Evolutionary conservation across 2,888 invertebrate species (phyloP), one percentile per base, ranked within the genome.

Genomic region (Drosophila aldrichi): DNA sequence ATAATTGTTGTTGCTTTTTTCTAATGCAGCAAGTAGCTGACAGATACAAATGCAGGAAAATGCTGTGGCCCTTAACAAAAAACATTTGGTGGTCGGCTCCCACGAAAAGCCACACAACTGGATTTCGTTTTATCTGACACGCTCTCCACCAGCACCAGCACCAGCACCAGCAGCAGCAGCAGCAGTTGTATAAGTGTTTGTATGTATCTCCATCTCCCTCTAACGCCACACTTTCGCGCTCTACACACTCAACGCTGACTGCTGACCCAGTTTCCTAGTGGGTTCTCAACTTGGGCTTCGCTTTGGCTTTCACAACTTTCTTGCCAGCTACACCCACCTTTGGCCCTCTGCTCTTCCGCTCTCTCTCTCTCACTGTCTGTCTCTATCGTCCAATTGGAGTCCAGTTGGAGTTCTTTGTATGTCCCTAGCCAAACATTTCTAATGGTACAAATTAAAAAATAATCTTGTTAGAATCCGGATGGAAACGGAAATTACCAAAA

Each of bases 261-360:
- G 76, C 41, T 86, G 88, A 86, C 86, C 82, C 67, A 82, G 83
- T 82, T 82, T 80, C 59, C 77, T 81, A 81, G 77, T 74, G 65
- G 77, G 59, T 77, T 76, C 67, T 54, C 54, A 36, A 60, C 57
- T 51, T 38, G 41, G 44, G 57, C 54, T 29, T 36, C 48, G 46
- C 56, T 72, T 61, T 52, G 65, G 60, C 70, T 78, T 78, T 74
- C 77, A 63, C 73, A 72, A 78, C 71, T 77, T 77, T 78, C 74
- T 74, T 78, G 74, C 58, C n/a, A 38, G 20, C 48, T 25, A 57
- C 56, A 29, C 59, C 64, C 69, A 49, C 72, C 51, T 57, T 36
- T 67, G 59, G 59, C 68, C 58, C 38, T 46, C 18, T 32, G 18
- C 49, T 6, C 29, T 48, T 8, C 16, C 8, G 1, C 29, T 49